phyloP scores from a whole-genome alignment of 2,888 invertebrate genomes.

The Andricus quercusramuli region DNA sequence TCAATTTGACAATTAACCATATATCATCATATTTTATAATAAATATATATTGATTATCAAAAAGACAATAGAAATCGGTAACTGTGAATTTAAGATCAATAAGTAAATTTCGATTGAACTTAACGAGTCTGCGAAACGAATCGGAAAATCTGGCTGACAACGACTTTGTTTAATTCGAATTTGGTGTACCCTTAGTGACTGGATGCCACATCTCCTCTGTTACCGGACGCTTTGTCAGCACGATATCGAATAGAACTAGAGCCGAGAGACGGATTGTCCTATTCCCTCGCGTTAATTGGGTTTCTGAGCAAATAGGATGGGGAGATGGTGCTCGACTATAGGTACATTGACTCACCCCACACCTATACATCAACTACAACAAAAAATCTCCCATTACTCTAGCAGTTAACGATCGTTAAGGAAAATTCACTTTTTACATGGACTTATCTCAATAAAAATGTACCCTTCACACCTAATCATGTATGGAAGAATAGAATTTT shows the following conservation, averaged over 20 bases:
- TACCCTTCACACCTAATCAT: background rate
- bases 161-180: constrained; percentile 37
- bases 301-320: constrained; percentile 53
- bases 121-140: constrained; percentile 21
- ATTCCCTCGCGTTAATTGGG: constrained; percentile 55
- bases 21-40: too few species aligned
- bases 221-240: constrained; percentile 52
- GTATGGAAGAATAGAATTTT: too few species aligned
- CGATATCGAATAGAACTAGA: constrained; percentile 49
- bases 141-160: constrained; percentile 31
- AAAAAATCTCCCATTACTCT: constrained; percentile 14
- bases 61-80: background rate
- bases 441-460: background rate
- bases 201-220: constrained; percentile 41
- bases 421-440: background rate
- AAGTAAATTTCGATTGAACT: constrained; percentile 1
- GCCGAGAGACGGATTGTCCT: constrained; percentile 51
- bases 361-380: constrained; percentile 1
- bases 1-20: too few species aligned
- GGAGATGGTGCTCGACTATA: constrained; percentile 31
- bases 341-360: constrained; percentile 1
- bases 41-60: too few species aligned
- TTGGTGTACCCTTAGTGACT: constrained; percentile 34
- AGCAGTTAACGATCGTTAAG: constrained; percentile 2
- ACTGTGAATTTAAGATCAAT: background rate